These are phyloP conservation scores for Nemapogon koenigi DNA, from an alignment of 2,888 invertebrate genomes.

Conservation along the genomic window DNA sequence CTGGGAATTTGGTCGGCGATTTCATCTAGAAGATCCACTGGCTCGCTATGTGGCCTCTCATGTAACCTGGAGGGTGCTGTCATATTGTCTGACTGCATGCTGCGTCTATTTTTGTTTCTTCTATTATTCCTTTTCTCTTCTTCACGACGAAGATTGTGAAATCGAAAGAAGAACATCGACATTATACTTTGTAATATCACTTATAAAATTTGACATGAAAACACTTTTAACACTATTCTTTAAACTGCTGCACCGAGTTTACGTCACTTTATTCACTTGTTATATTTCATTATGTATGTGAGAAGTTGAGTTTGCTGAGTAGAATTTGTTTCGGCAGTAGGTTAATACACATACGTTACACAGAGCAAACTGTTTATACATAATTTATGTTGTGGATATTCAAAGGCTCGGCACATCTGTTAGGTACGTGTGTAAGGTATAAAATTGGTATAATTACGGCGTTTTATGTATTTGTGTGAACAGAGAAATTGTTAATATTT, in stretches of 20 bases:
- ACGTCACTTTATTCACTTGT: too few species aligned
- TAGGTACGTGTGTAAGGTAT: constrained; percentile 6
- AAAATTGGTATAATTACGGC: too few species aligned
- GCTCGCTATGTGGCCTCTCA: constrained; percentile 83
- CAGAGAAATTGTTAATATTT: too few species aligned
- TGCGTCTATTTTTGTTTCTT: constrained; percentile 28
- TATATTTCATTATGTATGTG: too few species aligned
- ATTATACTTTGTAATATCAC: too few species aligned
- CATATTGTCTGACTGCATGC: constrained; percentile 60
- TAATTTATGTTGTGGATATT: constrained; percentile 29
- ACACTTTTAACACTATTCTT: too few species aligned
- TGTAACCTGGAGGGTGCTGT: constrained; percentile 83
- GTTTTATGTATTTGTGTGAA: too few species aligned
- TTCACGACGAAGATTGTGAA: constrained; percentile 88
- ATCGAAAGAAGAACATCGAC: constrained; percentile 96
- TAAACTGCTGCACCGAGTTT: not conserved
- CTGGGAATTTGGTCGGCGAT: constrained; percentile 93
- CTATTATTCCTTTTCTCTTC: constrained; percentile 65
- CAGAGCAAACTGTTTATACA: constrained; percentile 19
- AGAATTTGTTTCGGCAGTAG: not conserved
- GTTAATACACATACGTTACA: constrained; percentile 1
- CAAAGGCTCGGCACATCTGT: constrained; percentile 8
- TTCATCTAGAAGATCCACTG: constrained; percentile 89
- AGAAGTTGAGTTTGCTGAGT: constrained; percentile 6
- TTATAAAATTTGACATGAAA: too few species aligned